Percentiles rank a stretch among this genome's conserved stretches.
These are phyloP conservation scores for Aphidius ervi DNA, from an alignment of 1,140 invertebrate genomes.

Conservation along the genomic window DNA sequence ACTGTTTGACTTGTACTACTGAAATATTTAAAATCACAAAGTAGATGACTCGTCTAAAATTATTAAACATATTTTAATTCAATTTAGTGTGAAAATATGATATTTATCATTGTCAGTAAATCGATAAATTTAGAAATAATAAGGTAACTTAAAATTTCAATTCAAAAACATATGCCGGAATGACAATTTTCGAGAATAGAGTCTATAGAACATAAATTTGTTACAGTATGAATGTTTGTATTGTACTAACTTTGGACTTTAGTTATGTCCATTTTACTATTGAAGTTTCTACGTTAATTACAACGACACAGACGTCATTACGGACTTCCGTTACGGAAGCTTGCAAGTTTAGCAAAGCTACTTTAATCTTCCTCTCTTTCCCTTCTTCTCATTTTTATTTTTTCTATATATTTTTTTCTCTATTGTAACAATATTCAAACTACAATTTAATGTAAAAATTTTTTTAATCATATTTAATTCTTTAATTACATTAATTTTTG, in stretches of 20 bases:
- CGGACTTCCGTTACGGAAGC: constrained; percentile 15
- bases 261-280: constrained; percentile 12
- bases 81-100: too few relatives aligned
- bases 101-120: too few relatives aligned
- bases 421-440: background rate
- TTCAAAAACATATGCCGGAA: too few relatives aligned
- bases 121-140: too few relatives aligned
- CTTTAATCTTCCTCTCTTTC: constrained; percentile 13
- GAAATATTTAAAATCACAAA: too few relatives aligned
- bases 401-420: background rate
- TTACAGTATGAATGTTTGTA: too few relatives aligned
- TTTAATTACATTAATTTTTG: background rate
- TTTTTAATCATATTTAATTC: background rate
- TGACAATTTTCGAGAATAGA: too few relatives aligned
- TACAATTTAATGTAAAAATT: background rate
- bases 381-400: constrained; percentile 2
- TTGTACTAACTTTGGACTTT: background rate
- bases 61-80: too few relatives aligned
- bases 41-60: too few relatives aligned
- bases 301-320: constrained; percentile 13
- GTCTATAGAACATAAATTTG: too few relatives aligned
- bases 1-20: too few relatives aligned
- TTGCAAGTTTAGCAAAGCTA: constrained; percentile 7
- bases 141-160: too few relatives aligned
- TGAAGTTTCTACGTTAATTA: constrained; percentile 17